Percentiles rank a stretch among this genome's conserved stretches.
These are phyloP conservation scores for Psettodes erumei DNA, from an alignment of 2,113 vertebrate species.

Conservation along the genomic window DNA sequence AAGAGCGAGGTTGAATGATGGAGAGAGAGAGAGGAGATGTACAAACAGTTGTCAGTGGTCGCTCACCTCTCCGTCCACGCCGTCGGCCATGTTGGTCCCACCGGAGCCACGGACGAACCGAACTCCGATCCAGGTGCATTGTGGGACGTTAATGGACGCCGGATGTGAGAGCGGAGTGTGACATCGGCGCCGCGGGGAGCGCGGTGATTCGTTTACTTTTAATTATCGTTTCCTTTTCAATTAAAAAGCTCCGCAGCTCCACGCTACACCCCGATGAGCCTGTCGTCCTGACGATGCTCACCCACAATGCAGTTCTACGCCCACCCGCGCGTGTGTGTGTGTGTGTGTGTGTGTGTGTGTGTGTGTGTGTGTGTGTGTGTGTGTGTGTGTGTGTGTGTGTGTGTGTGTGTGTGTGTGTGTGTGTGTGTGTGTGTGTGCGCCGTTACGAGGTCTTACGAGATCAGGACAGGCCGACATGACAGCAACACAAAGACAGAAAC, in stretches of 20 bases:
- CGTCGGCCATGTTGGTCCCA: too few species aligned
- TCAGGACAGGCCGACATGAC: slow-evolving; percentile 49
- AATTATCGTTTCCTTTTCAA: slow-evolving; percentile 71
- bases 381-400: slow-evolving; percentile 20
- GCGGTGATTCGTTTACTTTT: slow-evolving; percentile 76
- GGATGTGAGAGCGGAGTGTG: background rate
- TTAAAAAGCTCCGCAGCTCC: slow-evolving; percentile 55
- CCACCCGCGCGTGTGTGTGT: slow-evolving; percentile 29
- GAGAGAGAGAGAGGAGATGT: background rate
- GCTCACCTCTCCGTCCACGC: too few species aligned
- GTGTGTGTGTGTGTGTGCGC: slow-evolving; percentile 41
- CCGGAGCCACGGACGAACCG: too few species aligned
- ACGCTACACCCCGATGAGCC: slow-evolving; percentile 27
- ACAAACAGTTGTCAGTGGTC: too few species aligned
- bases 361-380: slow-evolving; percentile 30
- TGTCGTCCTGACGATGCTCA: slow-evolving; percentile 50
- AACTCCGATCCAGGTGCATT: background rate
- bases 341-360: slow-evolving; percentile 41
- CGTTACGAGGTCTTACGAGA: slow-evolving; percentile 39
- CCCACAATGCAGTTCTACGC: slow-evolving; percentile 30
- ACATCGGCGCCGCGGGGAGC: slow-evolving; percentile 45
- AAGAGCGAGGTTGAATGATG: slow-evolving; percentile 17
- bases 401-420: slow-evolving; percentile 30
- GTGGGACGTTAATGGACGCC: background rate
- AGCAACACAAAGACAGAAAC: slow-evolving; percentile 1